A percentile compares a stretch with the other conserved stretches of the same genome.
Evolutionary conservation across 1,140 invertebrate species (phyloP).

Genomic region (Bactericera cockerelli): DNA sequence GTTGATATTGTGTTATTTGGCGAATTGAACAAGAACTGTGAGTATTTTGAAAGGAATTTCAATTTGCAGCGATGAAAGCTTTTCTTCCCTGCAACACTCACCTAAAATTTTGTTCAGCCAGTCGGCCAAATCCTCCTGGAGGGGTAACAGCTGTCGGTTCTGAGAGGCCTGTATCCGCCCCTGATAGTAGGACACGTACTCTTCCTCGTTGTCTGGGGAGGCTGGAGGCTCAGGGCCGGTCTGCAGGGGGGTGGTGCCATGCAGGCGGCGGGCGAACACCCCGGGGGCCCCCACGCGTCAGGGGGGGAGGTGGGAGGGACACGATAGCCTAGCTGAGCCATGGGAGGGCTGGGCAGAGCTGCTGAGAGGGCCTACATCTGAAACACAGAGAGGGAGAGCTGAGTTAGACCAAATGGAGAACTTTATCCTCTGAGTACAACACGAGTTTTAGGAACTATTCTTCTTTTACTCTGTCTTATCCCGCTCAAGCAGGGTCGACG

Average conservation of each 20-base stretch:
- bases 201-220: conserved; percentile 43
- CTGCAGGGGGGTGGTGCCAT: neutral
- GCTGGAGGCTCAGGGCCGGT: conserved; percentile 29
- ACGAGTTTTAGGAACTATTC: too few relatives aligned
- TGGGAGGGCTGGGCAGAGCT: neutral
- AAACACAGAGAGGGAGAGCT: neutral
- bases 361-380: neutral
- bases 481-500: too few relatives aligned
- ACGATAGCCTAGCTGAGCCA: neutral
- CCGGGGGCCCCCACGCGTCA: neutral
- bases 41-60: too few relatives aligned
- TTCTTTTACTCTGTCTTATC: too few relatives aligned
- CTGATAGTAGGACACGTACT: conserved; percentile 53
- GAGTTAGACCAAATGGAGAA: too few relatives aligned
- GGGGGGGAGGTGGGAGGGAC: neutral
- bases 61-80: too few relatives aligned
- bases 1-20: too few relatives aligned
- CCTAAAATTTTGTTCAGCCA: conserved; percentile 72
- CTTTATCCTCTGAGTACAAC: too few relatives aligned
- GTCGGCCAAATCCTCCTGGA: conserved; percentile 69
- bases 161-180: conserved; percentile 58
- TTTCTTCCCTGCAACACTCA: too few relatives aligned
- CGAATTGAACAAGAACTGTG: too few relatives aligned
- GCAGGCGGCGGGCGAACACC: neutral
- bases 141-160: conserved; percentile 56